These are phyloP conservation scores for Enteromius unitaeniatus DNA, from an alignment of 2,797 vertebrate genomes.

Conservation along the genomic window DNA sequence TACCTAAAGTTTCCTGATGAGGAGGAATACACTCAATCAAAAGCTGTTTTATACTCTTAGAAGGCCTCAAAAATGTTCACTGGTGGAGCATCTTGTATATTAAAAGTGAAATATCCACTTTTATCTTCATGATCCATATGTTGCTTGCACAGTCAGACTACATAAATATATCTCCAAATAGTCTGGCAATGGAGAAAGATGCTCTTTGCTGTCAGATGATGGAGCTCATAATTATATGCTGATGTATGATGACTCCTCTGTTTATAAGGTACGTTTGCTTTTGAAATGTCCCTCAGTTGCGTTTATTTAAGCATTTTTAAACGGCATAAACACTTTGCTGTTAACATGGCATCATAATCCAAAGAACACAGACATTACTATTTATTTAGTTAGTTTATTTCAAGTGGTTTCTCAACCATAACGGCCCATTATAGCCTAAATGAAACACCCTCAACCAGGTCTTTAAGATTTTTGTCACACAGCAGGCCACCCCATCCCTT, in stretches of 20 bases:
- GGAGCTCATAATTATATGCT: no score
- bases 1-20: background rate
- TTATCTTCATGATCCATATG: background rate
- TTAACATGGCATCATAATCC: background rate
- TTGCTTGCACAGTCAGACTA: background rate
- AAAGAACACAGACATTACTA: background rate
- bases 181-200: background rate
- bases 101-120: background rate
- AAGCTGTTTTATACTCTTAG: background rate
- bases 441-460: conserved; percentile 51
- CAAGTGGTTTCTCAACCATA: background rate
- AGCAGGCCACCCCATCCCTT: conserved; percentile 86
- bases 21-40: background rate
- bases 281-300: background rate
- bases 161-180: background rate
- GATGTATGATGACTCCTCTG: no score
- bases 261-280: no score
- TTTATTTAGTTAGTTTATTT: background rate
- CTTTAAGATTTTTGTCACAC: conserved; percentile 84
- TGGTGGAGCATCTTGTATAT: background rate
- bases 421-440: background rate
- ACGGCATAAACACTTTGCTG: background rate
- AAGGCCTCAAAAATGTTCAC: background rate
- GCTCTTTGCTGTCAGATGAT: background rate
- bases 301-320: background rate